These are phyloP conservation scores for Vanacampus margaritifer DNA, from an alignment of 2,113 vertebrate species.

Conservation along the genomic window DNA sequence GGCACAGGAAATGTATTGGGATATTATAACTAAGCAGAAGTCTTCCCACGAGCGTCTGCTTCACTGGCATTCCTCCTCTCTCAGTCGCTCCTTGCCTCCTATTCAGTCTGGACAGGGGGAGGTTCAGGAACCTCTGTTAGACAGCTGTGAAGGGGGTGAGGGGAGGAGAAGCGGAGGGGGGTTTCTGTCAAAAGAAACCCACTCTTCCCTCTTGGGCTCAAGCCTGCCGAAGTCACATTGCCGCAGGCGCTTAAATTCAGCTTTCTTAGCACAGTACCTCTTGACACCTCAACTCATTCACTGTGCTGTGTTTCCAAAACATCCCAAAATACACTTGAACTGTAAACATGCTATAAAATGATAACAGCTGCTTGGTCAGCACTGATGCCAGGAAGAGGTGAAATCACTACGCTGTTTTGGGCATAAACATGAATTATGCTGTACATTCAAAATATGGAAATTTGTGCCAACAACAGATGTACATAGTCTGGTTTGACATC, in stretches of 20 bases:
- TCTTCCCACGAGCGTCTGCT: conserved; percentile 6
- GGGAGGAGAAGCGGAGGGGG: background rate
- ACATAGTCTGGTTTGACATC: background rate
- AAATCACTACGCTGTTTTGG: background rate
- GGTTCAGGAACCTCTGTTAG: conserved; percentile 57
- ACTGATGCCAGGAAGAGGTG: background rate
- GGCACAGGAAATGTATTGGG: background rate
- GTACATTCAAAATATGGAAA: background rate
- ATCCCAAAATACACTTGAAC: conserved; percentile 13
- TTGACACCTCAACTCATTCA: conserved; percentile 8
- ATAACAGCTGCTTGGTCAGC: conserved; percentile 5
- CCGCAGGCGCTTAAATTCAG: conserved; percentile 13
- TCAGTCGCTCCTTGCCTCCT: conserved; percentile 21
- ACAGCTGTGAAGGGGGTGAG: conserved; percentile 44
- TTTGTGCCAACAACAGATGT: background rate
- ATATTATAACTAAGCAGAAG: background rate
- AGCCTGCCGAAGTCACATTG: background rate
- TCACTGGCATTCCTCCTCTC: background rate
- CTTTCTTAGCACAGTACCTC: conserved; percentile 8
- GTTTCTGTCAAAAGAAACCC: conserved; percentile 19
- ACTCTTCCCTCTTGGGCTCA: conserved; percentile 18
- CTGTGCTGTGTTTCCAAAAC: background rate
- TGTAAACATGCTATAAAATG: conserved; percentile 13
- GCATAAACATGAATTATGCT: background rate
- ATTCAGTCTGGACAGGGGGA: conserved; percentile 46